A percentile compares a stretch with the other conserved stretches of the same genome.
phyloP scores from a whole-genome alignment of 1,140 invertebrate genomes.

The Riptortus pedestris region DNA sequence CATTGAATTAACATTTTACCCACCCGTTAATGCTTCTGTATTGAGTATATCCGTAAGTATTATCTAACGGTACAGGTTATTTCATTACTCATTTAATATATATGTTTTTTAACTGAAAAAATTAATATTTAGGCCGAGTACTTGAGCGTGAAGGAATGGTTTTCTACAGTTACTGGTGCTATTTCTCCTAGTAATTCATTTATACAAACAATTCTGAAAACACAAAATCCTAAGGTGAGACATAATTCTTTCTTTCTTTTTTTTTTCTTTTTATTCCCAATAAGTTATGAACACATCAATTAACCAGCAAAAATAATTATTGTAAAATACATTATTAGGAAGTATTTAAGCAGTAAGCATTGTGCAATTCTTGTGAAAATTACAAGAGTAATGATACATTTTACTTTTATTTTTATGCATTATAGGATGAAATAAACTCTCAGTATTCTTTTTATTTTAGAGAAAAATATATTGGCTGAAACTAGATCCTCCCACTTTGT shows the following conservation, averaged over 20 bases:
- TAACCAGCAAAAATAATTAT: no score
- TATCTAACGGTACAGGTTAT: background rate
- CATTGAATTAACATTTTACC: conserved; percentile 56
- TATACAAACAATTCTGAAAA: conserved; percentile 59
- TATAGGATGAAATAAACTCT: no score
- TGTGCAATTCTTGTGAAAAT: no score
- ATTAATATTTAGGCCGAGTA: conserved; percentile 48
- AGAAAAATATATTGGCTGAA: no score
- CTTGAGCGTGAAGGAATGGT: conserved; percentile 61
- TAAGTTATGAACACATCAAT: no score
- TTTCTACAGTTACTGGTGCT: conserved; percentile 64
- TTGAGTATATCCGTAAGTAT: conserved; percentile 49
- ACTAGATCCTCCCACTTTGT: no score
- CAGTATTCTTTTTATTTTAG: no score
- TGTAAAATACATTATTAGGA: no score
- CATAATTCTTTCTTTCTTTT: conserved; percentile 19
- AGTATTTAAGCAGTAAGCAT: no score
- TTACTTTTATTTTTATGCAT: no score
- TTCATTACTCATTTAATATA: background rate
- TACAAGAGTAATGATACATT: no score
- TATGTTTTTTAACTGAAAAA: background rate
- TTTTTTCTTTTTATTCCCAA: conserved; percentile 16
- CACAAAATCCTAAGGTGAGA: conserved; percentile 50
- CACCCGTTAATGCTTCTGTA: conserved; percentile 45
- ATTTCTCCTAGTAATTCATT: conserved; percentile 61